These are phyloP conservation scores for Callinectes sapidus DNA, from an alignment of 2,888 invertebrate species.

Conservation along the genomic window DNA sequence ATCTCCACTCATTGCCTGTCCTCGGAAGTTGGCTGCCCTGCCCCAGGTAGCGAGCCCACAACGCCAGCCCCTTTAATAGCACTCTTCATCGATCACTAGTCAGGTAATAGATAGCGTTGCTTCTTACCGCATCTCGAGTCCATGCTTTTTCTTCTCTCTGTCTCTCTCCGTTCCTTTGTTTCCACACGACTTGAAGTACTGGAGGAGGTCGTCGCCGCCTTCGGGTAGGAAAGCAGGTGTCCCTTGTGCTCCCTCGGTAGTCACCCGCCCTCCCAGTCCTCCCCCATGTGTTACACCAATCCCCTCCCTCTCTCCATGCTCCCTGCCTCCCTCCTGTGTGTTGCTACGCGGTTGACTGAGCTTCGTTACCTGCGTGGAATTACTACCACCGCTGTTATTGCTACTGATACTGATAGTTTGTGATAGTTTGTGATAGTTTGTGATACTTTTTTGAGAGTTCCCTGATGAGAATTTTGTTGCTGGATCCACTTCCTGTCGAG, in stretches of 20 bases:
- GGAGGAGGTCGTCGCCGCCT: slow-evolving; percentile 11
- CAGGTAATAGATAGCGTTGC: not conserved
- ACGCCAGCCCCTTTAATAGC: slow-evolving; percentile 4
- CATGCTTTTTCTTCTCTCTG: not conserved
- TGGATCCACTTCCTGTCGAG: not conserved
- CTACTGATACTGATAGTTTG: not conserved
- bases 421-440: not conserved
- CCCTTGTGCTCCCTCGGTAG: not conserved
- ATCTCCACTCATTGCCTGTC: not conserved
- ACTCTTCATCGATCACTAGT: not conserved
- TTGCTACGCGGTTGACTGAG: not conserved
- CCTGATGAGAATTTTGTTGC: not conserved
- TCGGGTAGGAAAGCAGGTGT: slow-evolving; percentile 9
- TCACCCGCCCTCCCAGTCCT: too few relatives aligned
- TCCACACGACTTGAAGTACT: not conserved
- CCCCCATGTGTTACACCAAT: not conserved
- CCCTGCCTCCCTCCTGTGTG: not conserved
- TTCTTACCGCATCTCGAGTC: not conserved
- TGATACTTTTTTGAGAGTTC: too few relatives aligned
- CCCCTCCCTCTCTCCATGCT: not conserved
- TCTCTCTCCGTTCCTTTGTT: not conserved
- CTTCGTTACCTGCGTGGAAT: not conserved
- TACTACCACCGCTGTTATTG: not conserved
- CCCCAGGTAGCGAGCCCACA: not conserved
- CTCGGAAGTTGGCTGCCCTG: not conserved